Percentiles rank a stretch among this genome's conserved stretches.
phyloP scores from a whole-genome alignment of 2,797 vertebrate species.

The Acanthurus leucopareius region DNA sequence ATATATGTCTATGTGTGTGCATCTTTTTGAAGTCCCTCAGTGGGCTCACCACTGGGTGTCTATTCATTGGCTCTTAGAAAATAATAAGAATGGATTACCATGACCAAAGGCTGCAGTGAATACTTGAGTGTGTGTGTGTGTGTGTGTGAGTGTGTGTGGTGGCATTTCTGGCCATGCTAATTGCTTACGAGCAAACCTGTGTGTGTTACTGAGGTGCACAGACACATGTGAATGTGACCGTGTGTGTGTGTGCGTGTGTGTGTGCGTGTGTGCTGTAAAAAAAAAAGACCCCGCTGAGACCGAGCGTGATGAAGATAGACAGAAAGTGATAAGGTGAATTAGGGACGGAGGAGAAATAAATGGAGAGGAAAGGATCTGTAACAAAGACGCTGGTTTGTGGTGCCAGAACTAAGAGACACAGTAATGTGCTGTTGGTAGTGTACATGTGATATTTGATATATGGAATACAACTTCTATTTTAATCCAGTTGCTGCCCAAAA shows the following conservation, averaged over 20 bases:
- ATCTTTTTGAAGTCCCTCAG: conserved; percentile 32
- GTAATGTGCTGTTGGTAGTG: conserved; percentile 5
- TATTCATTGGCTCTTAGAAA: conserved; percentile 39
- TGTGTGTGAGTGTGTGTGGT: conserved; percentile 4
- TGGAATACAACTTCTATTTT: conserved; percentile 18
- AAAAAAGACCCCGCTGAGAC: conserved; percentile 20
- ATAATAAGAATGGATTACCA: conserved; percentile 57
- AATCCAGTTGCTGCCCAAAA: conserved; percentile 16
- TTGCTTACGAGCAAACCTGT: conserved; percentile 26
- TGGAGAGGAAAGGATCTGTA: conserved; percentile 53
- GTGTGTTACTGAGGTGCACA: conserved; percentile 26
- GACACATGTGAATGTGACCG: neutral
- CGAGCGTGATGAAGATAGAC: conserved; percentile 60
- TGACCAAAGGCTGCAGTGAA: conserved; percentile 28
- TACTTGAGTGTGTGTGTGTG: conserved; percentile 16
- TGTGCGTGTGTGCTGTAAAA: conserved; percentile 2
- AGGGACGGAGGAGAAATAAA: conserved; percentile 47
- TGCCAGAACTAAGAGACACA: conserved; percentile 20
- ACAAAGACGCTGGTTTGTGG: conserved; percentile 51
- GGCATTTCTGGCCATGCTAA: neutral
- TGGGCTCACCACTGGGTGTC: conserved; percentile 25
- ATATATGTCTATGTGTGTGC: conserved; percentile 21
- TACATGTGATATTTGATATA: conserved; percentile 17
- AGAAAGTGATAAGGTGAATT: conserved; percentile 64
- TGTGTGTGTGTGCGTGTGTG: neutral